phyloP scores from a whole-genome alignment of 2,888 invertebrate genomes.

The Scrobipalpa costella region DNA sequence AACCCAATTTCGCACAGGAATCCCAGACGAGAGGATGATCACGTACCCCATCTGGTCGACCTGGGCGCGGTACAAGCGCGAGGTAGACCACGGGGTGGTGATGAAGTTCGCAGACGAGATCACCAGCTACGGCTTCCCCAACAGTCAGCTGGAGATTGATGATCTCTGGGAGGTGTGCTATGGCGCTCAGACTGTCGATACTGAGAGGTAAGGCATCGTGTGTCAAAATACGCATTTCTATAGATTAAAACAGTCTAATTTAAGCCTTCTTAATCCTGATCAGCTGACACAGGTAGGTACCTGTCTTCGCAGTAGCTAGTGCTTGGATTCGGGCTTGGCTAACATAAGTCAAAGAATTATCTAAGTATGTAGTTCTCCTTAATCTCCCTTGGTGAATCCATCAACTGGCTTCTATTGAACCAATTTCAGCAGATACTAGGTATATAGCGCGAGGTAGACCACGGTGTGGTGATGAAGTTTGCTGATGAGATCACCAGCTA shows the following conservation, averaged over 20 bases:
- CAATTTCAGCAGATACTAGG: no score
- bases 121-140: conserved; percentile 68
- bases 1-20: conserved; percentile 42
- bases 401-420: no score
- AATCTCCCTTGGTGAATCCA: no score
- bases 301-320: no score
- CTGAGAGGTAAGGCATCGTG: conserved; percentile 44
- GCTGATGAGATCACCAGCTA: conserved; percentile 74
- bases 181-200: conserved; percentile 79
- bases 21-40: conserved; percentile 81
- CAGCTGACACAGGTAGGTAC: no score
- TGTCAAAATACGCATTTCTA: no score
- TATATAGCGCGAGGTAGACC: conserved; percentile 76
- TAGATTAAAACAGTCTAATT: no score
- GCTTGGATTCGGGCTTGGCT: no score
- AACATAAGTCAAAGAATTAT: no score
- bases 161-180: conserved; percentile 84
- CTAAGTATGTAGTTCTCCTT: no score
- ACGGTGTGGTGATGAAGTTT: conserved; percentile 70
- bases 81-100: conserved; percentile 76
- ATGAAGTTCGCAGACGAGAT: conserved; percentile 78
- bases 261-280: no score
- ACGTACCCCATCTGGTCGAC: conserved; percentile 85
- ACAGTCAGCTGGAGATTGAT: conserved; percentile 83
- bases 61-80: conserved; percentile 80